phyloP scores from a whole-genome alignment of 1,140 invertebrate species.

The Grapholita molesta region DNA sequence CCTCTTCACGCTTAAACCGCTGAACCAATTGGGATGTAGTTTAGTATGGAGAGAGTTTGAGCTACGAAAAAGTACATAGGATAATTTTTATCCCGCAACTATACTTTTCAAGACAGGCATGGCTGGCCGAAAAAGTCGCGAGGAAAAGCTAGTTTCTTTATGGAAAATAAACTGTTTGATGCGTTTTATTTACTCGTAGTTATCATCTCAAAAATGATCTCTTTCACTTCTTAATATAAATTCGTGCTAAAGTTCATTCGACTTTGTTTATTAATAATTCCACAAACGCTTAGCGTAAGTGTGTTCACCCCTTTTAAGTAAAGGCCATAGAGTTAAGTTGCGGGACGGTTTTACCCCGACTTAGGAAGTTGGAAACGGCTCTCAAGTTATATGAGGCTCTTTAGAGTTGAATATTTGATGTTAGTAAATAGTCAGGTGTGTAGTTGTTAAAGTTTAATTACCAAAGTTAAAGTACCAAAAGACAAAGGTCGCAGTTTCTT shows the following conservation, averaged over 20 bases:
- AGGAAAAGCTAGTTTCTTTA: too few relatives aligned
- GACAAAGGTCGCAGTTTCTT: too few relatives aligned
- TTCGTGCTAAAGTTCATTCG: slow-evolving; percentile 36
- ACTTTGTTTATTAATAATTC: slow-evolving; percentile 48
- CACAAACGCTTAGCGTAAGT: slow-evolving; percentile 52
- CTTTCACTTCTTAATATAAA: not conserved
- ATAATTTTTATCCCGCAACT: too few relatives aligned
- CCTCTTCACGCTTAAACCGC: too few relatives aligned
- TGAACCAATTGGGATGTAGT: too few relatives aligned
- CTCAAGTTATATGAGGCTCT: not conserved
- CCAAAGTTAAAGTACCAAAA: too few relatives aligned
- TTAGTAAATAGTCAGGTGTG: not conserved
- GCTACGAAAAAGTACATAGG: too few relatives aligned
- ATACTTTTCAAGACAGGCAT: too few relatives aligned
- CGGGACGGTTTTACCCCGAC: not conserved
- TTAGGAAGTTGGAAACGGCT: not conserved
- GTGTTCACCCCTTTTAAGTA: slow-evolving; percentile 70
- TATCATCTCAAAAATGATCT: not conserved
- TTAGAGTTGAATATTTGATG: not conserved
- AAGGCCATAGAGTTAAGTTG: slow-evolving; percentile 61
- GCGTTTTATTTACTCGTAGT: too few relatives aligned
- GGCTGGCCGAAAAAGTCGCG: too few relatives aligned
- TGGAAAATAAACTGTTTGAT: too few relatives aligned
- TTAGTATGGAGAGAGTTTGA: too few relatives aligned
- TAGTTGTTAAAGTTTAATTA: not conserved